Base-by-base conservation (phyloP, 2,113 vertebrate species). In the Pomatostomus ruficeps region DNA sequence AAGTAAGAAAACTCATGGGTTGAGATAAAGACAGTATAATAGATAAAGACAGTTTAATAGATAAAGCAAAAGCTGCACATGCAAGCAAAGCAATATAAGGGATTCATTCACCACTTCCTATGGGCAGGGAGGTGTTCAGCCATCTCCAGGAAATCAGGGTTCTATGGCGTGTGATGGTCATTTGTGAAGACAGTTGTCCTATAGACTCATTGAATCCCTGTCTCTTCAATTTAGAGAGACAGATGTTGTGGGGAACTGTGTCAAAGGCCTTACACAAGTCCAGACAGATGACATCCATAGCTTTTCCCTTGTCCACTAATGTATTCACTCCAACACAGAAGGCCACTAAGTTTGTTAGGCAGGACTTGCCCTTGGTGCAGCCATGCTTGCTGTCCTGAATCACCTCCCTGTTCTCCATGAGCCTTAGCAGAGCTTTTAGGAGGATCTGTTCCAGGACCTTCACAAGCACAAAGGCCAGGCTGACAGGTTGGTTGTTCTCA, bases 171-270 rank as follows among this genome's bases (percentile, higher is more conserved):
- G 11, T 40, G 24, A 12, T 13, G 13, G 20, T 25, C 13, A n/a
- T 29, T 81, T 38, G 38, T 74, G 52, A 52, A n/a, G 33, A 14
- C 19, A 51, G 6, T n/a, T 51, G 23, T 74, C 38, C 12, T 36
- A 29, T 8, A 51, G 68, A 67, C 5, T 20, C 23, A 45, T 1
- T n/a, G 24, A 74, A 38, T 66, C 28, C 9, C 8, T n/a, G 25
- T 17, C 6, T 45, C 29, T 67, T 40, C 38, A 45, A 12, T 59
- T 52, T n/a, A 29, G 28, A 81, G 43, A 58, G 52, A 14, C 59
- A 38, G 38, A 15, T 46, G 11, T 45, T 45, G 33, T 59, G 28
- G 3, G 15, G 11, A 26, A 7, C 31, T 0, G 0, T 35, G 29
- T 54, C 61, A 52, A 40, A 75, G 29, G 10, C 38, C 10, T 75